These are phyloP conservation scores for Malacosoma neustria DNA, from an alignment of 2,888 invertebrate genomes.

Conservation along the genomic window DNA sequence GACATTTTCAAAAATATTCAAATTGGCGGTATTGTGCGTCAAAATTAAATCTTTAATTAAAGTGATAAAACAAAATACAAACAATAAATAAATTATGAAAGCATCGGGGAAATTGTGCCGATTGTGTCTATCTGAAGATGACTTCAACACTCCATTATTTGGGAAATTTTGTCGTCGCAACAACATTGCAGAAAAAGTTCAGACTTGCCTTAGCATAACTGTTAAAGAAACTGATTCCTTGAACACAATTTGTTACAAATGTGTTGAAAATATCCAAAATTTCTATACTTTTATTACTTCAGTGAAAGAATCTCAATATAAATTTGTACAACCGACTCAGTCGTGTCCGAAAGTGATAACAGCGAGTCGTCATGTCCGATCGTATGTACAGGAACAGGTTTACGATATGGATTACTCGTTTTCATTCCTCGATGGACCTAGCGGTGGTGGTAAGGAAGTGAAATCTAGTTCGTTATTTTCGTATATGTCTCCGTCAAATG, in stretches of 20 bases:
- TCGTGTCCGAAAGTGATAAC: no score
- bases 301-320: conserved; percentile 49
- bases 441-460: conserved; percentile 35
- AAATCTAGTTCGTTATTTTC: conserved; percentile 56
- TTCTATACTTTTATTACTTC: conserved; percentile 45
- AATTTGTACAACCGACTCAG: no score
- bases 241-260: conserved; percentile 52
- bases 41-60: conserved; percentile 10
- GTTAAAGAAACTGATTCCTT: conserved; percentile 47
- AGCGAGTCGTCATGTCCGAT: no score
- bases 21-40: conserved; percentile 23
- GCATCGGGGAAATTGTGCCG: conserved; percentile 45
- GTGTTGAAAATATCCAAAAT: conserved; percentile 49
- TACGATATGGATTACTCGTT: conserved; percentile 52
- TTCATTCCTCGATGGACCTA: conserved; percentile 43
- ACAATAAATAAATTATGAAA: conserved; percentile 55
- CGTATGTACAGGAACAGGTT: conserved; percentile 48
- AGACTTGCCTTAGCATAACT: conserved; percentile 44
- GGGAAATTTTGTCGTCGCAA: conserved; percentile 42
- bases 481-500: conserved; percentile 45
- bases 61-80: no score
- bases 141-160: conserved; percentile 52
- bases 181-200: conserved; percentile 48
- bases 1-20: no score
- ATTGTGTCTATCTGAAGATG: conserved; percentile 47